phyloP scores from a whole-genome alignment of 2,888 invertebrate genomes.

The Danaus chrysippus region DNA sequence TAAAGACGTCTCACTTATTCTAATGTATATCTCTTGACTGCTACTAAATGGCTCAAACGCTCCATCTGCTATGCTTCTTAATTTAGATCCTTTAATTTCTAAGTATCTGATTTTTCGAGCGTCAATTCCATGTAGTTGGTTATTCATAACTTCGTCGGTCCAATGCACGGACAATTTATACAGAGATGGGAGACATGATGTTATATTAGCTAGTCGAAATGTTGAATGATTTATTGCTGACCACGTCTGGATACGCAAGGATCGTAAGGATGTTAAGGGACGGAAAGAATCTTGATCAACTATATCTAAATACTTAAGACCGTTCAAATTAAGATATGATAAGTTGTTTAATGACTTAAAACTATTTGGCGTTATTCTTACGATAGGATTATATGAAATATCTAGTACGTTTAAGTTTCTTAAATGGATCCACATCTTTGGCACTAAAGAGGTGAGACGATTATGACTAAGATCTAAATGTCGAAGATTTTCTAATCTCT shows the following conservation, averaged over 20 bases:
- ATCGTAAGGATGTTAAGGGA: slow-evolving; percentile 84
- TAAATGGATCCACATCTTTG: slow-evolving; percentile 86
- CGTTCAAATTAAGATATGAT: slow-evolving; percentile 86
- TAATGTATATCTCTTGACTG: slow-evolving; percentile 86
- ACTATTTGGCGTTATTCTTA: slow-evolving; percentile 85
- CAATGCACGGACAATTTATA: slow-evolving; percentile 88
- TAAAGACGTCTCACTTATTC: slow-evolving; percentile 87
- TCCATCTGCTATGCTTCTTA: slow-evolving; percentile 86
- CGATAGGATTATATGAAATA: slow-evolving; percentile 89
- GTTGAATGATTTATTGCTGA: slow-evolving; percentile 85
- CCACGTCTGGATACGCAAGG: slow-evolving; percentile 85
- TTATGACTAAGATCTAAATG: slow-evolving; percentile 88
- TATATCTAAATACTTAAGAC: slow-evolving; percentile 84
- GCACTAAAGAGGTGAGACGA: slow-evolving; percentile 85
- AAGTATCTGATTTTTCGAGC: slow-evolving; percentile 88
- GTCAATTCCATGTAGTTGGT: slow-evolving; percentile 87
- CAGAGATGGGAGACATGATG: slow-evolving; percentile 85
- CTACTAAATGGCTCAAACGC: slow-evolving; percentile 87
- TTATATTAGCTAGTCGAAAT: slow-evolving; percentile 83
- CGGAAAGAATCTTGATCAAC: slow-evolving; percentile 87
- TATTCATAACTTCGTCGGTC: slow-evolving; percentile 84
- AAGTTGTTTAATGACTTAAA: slow-evolving; percentile 84
- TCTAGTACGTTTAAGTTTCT: slow-evolving; percentile 86
- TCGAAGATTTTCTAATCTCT: slow-evolving; percentile 84
- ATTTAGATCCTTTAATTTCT: slow-evolving; percentile 87